A percentile compares a stretch with the other conserved stretches of the same genome.
These are phyloP conservation scores for Eristalis pertinax DNA, from an alignment of 2,888 invertebrate genomes.

Conservation along the genomic window DNA sequence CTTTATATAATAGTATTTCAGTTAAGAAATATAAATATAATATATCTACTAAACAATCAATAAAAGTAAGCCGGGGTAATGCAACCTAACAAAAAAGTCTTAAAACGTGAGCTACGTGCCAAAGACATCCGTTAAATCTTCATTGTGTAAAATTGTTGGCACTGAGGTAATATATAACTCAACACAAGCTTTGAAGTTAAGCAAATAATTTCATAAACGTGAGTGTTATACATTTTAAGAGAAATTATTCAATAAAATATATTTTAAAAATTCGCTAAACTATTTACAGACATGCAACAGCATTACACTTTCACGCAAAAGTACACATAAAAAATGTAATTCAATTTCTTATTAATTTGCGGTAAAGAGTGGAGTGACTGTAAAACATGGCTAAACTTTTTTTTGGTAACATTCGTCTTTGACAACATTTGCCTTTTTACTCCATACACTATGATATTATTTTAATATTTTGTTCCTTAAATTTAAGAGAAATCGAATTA, in stretches of 20 bases:
- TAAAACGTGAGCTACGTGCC: neutral
- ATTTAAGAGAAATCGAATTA: conserved; percentile 19
- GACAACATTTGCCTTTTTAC: neutral
- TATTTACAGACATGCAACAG: neutral
- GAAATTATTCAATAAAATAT: neutral
- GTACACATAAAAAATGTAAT: neutral
- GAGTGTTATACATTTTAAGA: neutral
- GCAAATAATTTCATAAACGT: neutral
- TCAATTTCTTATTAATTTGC: no score
- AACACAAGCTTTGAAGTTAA: neutral
- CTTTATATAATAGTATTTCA: neutral
- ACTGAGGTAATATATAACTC: neutral
- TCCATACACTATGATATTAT: neutral
- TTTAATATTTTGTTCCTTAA: neutral
- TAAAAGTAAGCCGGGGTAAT: neutral
- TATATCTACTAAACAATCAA: neutral
- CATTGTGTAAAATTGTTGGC: neutral
- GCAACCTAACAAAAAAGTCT: neutral
- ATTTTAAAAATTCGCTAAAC: neutral
- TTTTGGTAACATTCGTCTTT: neutral
- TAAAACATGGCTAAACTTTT: no score
- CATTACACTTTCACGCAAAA: neutral
- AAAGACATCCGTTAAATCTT: neutral
- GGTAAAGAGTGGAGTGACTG: no score
- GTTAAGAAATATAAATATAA: neutral